Conservation (phyloP, 2,888 invertebrate species). For the Lasius fuliginosus region DNA sequence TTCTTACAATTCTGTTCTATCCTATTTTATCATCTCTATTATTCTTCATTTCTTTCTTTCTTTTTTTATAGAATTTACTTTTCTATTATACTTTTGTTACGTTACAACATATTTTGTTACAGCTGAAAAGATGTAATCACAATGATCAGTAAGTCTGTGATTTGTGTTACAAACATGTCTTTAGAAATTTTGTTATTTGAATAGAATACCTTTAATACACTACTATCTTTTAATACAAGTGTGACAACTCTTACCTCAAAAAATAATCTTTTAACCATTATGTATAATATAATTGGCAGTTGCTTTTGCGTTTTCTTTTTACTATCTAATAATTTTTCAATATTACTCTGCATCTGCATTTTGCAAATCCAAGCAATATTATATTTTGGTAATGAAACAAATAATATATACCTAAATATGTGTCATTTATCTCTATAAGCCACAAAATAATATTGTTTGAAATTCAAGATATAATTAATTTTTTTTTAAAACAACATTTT, state of each 20-base stretch:
- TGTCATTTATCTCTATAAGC: background rate
- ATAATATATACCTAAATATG: background rate
- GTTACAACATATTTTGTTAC: conserved; percentile 71
- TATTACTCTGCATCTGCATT: background rate
- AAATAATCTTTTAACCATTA: background rate
- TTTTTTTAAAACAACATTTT: conserved; percentile 31
- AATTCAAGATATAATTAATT: background rate
- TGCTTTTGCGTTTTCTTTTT: background rate
- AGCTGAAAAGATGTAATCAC: conserved; percentile 78
- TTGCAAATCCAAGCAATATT: background rate
- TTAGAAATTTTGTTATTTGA: conserved; percentile 12
- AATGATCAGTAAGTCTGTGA: conserved; percentile 70
- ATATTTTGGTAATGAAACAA: background rate
- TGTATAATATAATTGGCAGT: background rate
- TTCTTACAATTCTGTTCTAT: background rate
- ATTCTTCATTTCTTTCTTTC: background rate
- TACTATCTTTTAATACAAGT: conserved; percentile 1
- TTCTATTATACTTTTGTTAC: conserved; percentile 15
- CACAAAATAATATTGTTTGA: conserved; percentile 5
- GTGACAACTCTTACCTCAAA: background rate
- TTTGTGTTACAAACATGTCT: conserved; percentile 13
- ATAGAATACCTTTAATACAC: conserved; percentile 19
- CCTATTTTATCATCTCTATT: background rate
- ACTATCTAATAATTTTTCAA: conserved; percentile 5
- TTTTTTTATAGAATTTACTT: conserved; percentile 17